phyloP scores from a whole-genome alignment of 2,113 vertebrate genomes.

The Callopanchax toddi region DNA sequence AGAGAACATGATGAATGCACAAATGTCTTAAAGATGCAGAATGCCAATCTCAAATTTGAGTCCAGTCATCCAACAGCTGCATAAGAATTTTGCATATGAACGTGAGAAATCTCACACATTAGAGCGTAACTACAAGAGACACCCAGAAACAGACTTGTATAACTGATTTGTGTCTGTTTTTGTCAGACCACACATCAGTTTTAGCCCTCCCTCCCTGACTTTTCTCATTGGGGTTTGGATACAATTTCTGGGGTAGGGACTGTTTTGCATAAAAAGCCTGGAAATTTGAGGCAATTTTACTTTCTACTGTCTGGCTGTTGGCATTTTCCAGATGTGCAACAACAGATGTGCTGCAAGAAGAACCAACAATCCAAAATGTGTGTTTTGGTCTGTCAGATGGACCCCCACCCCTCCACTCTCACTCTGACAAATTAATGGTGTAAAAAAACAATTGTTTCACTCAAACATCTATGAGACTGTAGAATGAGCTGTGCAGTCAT shows the following conservation, averaged over 20 bases:
- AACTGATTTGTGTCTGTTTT: slow-evolving; percentile 10
- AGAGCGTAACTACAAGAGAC: neutral
- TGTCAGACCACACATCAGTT: slow-evolving; percentile 30
- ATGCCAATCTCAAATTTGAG: slow-evolving; percentile 38
- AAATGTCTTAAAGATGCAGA: slow-evolving; percentile 28
- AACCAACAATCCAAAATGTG: slow-evolving; percentile 29
- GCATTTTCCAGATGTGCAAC: slow-evolving; percentile 79
- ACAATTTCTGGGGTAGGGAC: slow-evolving; percentile 63
- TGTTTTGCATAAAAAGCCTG: slow-evolving; percentile 80
- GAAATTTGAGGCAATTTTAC: slow-evolving; percentile 75
- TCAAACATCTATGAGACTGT: too few species aligned
- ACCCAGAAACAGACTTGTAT: slow-evolving; percentile 1
- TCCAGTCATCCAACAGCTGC: slow-evolving; percentile 47
- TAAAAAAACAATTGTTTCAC: too few species aligned
- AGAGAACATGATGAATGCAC: slow-evolving; percentile 62
- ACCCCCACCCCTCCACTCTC: too few species aligned
- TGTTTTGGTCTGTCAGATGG: neutral
- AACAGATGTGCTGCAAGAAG: slow-evolving; percentile 59
- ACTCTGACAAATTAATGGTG: too few species aligned
- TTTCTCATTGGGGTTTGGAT: slow-evolving; percentile 62
- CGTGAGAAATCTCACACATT: neutral
- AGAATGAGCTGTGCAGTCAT: too few species aligned
- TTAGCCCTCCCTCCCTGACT: slow-evolving; percentile 12
- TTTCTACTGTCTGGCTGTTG: slow-evolving; percentile 64
- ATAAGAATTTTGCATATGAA: slow-evolving; percentile 14